phyloP scores from a whole-genome alignment of 2,113 vertebrate species.

The Motacilla alba region DNA sequence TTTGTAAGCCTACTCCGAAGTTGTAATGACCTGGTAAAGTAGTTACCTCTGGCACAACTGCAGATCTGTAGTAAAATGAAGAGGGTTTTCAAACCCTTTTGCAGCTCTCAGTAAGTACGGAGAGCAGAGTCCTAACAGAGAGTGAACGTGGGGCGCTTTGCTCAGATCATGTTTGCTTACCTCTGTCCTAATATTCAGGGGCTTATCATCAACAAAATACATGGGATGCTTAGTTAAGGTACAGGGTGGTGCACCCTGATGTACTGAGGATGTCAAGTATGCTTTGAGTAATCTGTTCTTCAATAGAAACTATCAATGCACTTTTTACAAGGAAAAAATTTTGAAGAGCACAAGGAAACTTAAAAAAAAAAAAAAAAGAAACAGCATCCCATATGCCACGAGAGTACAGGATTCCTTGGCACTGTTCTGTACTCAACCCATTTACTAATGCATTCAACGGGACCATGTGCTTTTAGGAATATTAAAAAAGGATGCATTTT shows the following conservation, averaged over 20 bases:
- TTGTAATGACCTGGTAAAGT: not conserved
- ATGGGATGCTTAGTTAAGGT: not conserved
- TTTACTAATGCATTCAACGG: not conserved
- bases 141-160: not conserved
- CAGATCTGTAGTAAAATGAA: not conserved
- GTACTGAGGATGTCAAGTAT: not conserved
- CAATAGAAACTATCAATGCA: fast-evolving
- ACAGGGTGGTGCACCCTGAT: not conserved
- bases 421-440: not conserved
- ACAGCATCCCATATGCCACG: fast-evolving
- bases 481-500: not conserved
- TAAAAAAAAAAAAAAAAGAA: not conserved
- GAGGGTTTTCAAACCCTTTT: not conserved
- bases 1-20: not conserved
- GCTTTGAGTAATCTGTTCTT: not conserved
- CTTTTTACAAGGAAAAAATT: not conserved
- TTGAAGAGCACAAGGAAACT: not conserved
- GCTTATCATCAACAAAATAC: not conserved
- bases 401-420: not conserved
- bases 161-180: not conserved
- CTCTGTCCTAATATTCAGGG: not conserved
- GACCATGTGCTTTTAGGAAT: not conserved
- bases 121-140: not conserved
- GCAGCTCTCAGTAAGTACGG: not conserved
- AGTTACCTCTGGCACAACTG: not conserved